Conservation (phyloP, 2,113 vertebrate genomes). For the Plecturocebus donacophilus region DNA sequence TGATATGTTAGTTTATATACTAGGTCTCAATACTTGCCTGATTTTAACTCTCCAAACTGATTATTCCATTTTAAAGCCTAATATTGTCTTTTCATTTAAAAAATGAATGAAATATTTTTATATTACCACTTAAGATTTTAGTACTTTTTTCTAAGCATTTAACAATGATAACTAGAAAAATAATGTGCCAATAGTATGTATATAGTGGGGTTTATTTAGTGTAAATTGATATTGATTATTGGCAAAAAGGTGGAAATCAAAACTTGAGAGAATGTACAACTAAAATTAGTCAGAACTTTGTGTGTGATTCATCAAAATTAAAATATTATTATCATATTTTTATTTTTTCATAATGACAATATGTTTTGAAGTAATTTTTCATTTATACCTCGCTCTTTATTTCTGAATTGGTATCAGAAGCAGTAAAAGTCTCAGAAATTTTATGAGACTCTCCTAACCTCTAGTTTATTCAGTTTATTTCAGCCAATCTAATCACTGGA, state of each 20-base stretch:
- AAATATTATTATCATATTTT: neutral
- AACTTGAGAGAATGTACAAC: neutral
- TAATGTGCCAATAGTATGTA: neutral
- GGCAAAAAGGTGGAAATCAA: conserved; percentile 24
- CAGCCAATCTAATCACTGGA: neutral
- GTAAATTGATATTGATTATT: neutral
- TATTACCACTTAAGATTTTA: conserved; percentile 17
- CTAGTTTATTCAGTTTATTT: neutral
- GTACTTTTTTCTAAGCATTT: conserved; percentile 18
- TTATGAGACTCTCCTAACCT: neutral
- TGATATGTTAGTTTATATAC: conserved; percentile 26
- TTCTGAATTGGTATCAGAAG: neutral
- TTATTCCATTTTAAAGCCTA: neutral
- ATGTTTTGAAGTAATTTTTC: neutral
- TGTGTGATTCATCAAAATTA: neutral
- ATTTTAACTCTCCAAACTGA: conserved; percentile 27
- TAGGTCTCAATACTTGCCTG: neutral
- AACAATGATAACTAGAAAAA: conserved; percentile 47
- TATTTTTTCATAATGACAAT: conserved; percentile 17
- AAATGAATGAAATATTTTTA: conserved; percentile 25
- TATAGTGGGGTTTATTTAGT: neutral
- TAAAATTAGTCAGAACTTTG: conserved; percentile 3
- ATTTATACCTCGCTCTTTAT: neutral
- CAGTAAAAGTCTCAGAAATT: neutral
- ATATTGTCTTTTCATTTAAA: conserved; percentile 16